phyloP scores from a whole-genome alignment of 2,888 invertebrate species.

The Scaptomyza flava region DNA sequence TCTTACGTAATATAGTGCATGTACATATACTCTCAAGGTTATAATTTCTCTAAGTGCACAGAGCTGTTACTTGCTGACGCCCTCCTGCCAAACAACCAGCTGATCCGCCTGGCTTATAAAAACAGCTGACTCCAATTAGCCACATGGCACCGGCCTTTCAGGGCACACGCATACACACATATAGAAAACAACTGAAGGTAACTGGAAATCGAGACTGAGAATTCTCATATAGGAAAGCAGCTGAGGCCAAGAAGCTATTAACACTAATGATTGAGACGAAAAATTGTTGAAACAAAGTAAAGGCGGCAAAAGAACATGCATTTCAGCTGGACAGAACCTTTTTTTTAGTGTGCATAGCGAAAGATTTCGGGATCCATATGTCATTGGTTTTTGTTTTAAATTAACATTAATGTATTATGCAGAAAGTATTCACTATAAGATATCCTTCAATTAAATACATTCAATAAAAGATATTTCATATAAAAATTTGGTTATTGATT shows the following conservation, averaged over 20 bases:
- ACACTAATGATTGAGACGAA: conserved; percentile 44
- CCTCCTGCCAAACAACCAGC: conserved; percentile 66
- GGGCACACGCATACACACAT: conserved; percentile 4
- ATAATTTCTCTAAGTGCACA: conserved; percentile 58
- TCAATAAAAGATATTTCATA: not conserved
- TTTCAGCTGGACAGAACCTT: conserved; percentile 2
- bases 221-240: conserved; percentile 33
- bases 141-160: conserved; percentile 57
- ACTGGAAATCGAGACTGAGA: conserved; percentile 31
- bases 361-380: no score
- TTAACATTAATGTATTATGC: no score
- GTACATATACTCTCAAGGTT: conserved; percentile 7
- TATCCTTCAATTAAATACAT: not conserved
- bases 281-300: conserved; percentile 11
- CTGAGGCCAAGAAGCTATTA: conserved; percentile 53
- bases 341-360: no score
- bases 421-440: no score
- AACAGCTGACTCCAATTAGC: conserved; percentile 79
- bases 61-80: conserved; percentile 8
- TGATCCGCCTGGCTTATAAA: conserved; percentile 60
- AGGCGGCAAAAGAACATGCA: not conserved
- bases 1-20: conserved; percentile 36
- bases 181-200: not conserved
- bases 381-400: no score
- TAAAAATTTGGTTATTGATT: not conserved